Conservation (phyloP, 2,888 invertebrate species). For the Habroteleia sp. region DNA sequence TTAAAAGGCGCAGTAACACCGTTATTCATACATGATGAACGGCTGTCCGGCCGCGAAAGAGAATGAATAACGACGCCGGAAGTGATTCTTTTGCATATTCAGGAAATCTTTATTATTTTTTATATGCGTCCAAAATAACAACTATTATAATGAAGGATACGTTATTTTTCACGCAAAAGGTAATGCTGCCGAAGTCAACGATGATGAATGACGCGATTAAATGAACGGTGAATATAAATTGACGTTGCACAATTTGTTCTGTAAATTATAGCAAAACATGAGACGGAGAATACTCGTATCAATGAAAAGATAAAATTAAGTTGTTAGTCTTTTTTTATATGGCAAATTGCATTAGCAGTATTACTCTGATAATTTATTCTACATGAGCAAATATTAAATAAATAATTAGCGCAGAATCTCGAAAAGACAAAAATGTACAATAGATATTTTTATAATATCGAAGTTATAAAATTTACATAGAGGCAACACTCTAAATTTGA, state of each 20-base stretch:
- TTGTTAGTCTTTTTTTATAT: no score
- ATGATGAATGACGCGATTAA: constrained; percentile 30
- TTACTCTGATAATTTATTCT: no score
- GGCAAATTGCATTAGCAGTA: no score
- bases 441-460: no score
- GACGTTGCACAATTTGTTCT: constrained; percentile 17
- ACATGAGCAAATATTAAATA: no score
- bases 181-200: constrained; percentile 3
- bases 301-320: not conserved
- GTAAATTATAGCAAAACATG: constrained; percentile 18
- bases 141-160: constrained; percentile 42
- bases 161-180: constrained; percentile 43
- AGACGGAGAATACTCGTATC: no score
- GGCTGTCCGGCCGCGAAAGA: constrained; percentile 44
- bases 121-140: constrained; percentile 42
- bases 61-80: constrained; percentile 52
- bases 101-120: constrained; percentile 56
- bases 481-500: no score
- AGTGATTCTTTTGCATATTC: constrained; percentile 54
- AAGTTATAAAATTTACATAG: no score
- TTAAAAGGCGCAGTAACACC: constrained; percentile 53
- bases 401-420: no score
- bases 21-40: constrained; percentile 62
- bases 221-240: constrained; percentile 28
- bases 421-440: no score